Percentiles rank a stretch among this genome's conserved stretches.
Conservation (phyloP, 64 coral and sea anemone species). For the Orbicella faveolata region DNA sequence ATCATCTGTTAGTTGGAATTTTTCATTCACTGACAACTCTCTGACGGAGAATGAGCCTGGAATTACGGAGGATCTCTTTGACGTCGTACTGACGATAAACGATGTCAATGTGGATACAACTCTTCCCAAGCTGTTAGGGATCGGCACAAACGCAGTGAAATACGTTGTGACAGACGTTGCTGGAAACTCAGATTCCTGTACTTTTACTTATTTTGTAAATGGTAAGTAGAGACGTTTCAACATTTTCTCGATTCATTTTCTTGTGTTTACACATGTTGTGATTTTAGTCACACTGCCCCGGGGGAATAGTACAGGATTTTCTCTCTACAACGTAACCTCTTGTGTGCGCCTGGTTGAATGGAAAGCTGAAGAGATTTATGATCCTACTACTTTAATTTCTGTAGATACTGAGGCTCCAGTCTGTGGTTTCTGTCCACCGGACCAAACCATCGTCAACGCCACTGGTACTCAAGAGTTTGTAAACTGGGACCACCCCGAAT, state of each 20-base stretch:
- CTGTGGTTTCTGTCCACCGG: constrained; percentile 11
- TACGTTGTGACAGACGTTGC: constrained; percentile 37
- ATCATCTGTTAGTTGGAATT: constrained; percentile 16
- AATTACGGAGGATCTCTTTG: constrained; percentile 24
- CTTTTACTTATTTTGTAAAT: background rate
- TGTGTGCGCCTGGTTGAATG: too few relatives aligned
- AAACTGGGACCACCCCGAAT: constrained; percentile 1
- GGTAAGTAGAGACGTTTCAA: constrained; percentile 16
- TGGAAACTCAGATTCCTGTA: background rate
- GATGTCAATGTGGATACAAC: background rate
- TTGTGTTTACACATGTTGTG: too few relatives aligned
- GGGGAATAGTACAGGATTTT: too few relatives aligned
- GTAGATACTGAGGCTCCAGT: constrained; percentile 30
- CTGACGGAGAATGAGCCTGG: constrained; percentile 4
- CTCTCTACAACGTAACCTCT: too few relatives aligned
- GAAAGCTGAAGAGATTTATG: too few relatives aligned
- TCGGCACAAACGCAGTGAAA: background rate
- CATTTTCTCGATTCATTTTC: too few relatives aligned
- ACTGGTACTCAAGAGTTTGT: background rate
- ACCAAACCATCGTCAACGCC: background rate
- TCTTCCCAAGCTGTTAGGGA: constrained; percentile 34
- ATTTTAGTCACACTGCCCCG: too few relatives aligned
- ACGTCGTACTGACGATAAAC: constrained; percentile 30
- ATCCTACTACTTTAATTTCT: too few relatives aligned
- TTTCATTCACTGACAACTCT: constrained; percentile 54